Conservation (phyloP, 2,797 vertebrate genomes). For the Sebastes jordani region DNA sequence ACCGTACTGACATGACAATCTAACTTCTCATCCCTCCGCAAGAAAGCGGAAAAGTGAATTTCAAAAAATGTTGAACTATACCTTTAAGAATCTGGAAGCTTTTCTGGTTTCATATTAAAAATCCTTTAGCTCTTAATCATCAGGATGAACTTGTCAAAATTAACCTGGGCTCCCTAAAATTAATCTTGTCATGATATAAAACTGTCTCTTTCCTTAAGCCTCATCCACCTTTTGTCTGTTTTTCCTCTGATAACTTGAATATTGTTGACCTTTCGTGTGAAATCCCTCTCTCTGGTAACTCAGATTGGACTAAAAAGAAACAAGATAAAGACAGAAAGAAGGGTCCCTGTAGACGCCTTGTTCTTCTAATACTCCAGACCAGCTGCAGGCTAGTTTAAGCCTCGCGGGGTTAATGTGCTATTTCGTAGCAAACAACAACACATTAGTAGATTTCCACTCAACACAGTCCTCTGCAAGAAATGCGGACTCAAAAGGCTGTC, state of each 20-base stretch:
- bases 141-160: neutral
- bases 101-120: neutral
- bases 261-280: slow-evolving; percentile 36
- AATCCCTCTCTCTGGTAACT: slow-evolving; percentile 31
- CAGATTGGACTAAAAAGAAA: slow-evolving; percentile 28
- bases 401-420: slow-evolving; percentile 60
- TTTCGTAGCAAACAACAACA: slow-evolving; percentile 65
- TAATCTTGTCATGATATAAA: neutral
- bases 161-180: neutral
- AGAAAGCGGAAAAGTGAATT: neutral
- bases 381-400: slow-evolving; percentile 44
- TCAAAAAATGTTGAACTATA: neutral
- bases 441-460: slow-evolving; percentile 58
- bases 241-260: slow-evolving; percentile 37
- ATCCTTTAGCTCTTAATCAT: neutral
- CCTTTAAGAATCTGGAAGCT: neutral
- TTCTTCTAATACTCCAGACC: slow-evolving; percentile 40
- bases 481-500: slow-evolving; percentile 34
- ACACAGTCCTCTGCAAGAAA: slow-evolving; percentile 19
- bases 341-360: slow-evolving; percentile 24
- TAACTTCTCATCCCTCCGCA: neutral
- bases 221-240: slow-evolving; percentile 30
- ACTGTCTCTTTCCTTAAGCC: slow-evolving; percentile 22
- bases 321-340: slow-evolving; percentile 25
- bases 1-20: neutral